These are phyloP conservation scores for Ptyas mucosa DNA, from an alignment of 2,113 vertebrate genomes.

Conservation along the genomic window DNA sequence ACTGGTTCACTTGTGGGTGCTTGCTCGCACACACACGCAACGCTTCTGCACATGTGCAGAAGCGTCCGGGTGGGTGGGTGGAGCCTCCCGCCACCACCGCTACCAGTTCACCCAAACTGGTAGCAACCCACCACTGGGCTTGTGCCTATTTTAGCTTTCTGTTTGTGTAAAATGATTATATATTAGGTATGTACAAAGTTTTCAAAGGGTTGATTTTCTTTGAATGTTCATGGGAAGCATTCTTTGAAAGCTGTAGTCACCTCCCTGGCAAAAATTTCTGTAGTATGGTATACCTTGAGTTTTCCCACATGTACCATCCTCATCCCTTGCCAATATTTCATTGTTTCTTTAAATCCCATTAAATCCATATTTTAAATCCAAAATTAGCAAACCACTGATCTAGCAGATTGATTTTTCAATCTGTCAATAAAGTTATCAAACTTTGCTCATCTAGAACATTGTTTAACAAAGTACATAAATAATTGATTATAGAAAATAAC, in stretches of 20 bases:
- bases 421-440: background rate
- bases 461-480: background rate
- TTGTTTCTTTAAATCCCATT: background rate
- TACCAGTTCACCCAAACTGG: no score
- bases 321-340: background rate
- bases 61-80: no score
- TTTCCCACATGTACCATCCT: background rate
- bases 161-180: background rate
- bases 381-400: background rate
- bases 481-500: slow-evolving; percentile 23
- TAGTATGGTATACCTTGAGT: background rate
- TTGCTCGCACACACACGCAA: no score
- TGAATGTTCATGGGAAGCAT: background rate
- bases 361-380: no score
- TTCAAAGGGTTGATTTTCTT: background rate
- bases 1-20: no score
- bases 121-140: no score
- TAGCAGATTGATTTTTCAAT: background rate
- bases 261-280: background rate
- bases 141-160: background rate
- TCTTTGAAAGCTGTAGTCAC: background rate
- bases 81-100: no score
- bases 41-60: no score
- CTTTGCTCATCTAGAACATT: background rate
- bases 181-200: background rate